phyloP scores from a whole-genome alignment of 1,140 invertebrate genomes.

The Elymnias hypermnestra region DNA sequence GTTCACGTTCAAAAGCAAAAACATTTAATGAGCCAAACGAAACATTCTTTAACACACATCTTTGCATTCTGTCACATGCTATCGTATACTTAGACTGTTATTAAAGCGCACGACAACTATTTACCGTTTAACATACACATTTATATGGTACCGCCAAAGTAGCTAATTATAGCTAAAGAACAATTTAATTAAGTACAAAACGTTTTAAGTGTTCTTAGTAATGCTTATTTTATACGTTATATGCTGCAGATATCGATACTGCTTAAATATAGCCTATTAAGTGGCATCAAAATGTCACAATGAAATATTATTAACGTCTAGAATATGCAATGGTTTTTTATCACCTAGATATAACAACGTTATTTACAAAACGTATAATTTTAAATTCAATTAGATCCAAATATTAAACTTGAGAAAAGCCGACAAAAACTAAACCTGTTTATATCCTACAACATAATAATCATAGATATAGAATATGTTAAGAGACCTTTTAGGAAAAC shows the following conservation, averaged over 20 bases:
- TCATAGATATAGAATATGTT: too few relatives aligned
- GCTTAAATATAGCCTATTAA: slow-evolving; percentile 2
- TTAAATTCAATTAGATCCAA: not conserved
- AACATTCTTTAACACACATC: not conserved
- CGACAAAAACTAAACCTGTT: not conserved
- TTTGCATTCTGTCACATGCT: not conserved
- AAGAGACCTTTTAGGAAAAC: too few relatives aligned
- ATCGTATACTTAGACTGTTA: not conserved
- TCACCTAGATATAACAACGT: not conserved
- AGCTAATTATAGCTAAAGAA: slow-evolving; percentile 7
- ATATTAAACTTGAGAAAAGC: not conserved
- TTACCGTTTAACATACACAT: not conserved
- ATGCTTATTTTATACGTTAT: slow-evolving; percentile 9
- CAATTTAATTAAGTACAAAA: slow-evolving; percentile 12
- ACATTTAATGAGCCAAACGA: not conserved
- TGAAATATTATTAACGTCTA: slow-evolving; percentile 7
- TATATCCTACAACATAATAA: too few relatives aligned
- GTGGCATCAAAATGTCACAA: slow-evolving; percentile 5
- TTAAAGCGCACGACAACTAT: not conserved
- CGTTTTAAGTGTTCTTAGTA: slow-evolving; percentile 5
- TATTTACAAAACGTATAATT: not conserved
- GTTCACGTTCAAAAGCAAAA: too few relatives aligned
- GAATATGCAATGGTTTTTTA: slow-evolving; percentile 1
- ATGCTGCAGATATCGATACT: slow-evolving; percentile 1
- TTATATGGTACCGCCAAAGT: not conserved